A percentile compares a stretch with the other conserved stretches of the same genome.
Conservation (phyloP, 2,888 invertebrate species). For the Clusia tigrina region DNA sequence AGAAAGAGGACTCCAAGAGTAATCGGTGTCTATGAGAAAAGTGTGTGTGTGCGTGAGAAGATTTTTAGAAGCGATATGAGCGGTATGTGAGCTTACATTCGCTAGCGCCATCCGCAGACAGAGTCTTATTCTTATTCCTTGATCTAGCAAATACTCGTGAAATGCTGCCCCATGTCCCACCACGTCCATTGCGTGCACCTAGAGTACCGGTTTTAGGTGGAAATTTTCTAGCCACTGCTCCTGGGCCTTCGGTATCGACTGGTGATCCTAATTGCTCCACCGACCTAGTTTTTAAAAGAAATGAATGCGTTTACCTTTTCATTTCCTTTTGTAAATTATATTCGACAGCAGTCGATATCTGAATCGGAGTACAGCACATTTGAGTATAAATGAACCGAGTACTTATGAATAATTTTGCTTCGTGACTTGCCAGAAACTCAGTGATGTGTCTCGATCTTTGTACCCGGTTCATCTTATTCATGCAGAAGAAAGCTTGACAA, state of each 20-base stretch:
- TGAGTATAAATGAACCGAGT: too few species aligned
- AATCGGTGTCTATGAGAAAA: slow-evolving; percentile 52
- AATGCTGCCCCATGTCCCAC: slow-evolving; percentile 89
- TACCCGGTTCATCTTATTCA: too few species aligned
- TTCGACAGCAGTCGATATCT: slow-evolving; percentile 39
- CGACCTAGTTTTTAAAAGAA: slow-evolving; percentile 58
- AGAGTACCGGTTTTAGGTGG: slow-evolving; percentile 60
- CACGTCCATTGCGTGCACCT: slow-evolving; percentile 70
- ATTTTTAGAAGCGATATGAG: not conserved
- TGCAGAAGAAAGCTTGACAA: too few species aligned
- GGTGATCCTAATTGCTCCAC: slow-evolving; percentile 83
- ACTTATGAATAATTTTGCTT: too few species aligned
- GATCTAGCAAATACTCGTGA: slow-evolving; percentile 88
- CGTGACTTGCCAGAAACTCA: too few species aligned
- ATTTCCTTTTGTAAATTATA: too few species aligned
- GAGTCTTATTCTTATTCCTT: slow-evolving; percentile 79
- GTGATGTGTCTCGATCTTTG: too few species aligned
- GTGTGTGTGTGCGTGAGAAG: too few species aligned
- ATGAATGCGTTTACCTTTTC: too few species aligned
- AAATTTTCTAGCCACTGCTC: slow-evolving; percentile 63
- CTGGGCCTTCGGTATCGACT: slow-evolving; percentile 74
- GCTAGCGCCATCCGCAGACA: slow-evolving; percentile 65
- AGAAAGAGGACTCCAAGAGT: slow-evolving; percentile 62
- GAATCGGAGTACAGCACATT: too few species aligned
- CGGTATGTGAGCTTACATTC: slow-evolving; percentile 69